Conservation (phyloP, 2,113 vertebrate genomes). For the Python bivittatus region DNA sequence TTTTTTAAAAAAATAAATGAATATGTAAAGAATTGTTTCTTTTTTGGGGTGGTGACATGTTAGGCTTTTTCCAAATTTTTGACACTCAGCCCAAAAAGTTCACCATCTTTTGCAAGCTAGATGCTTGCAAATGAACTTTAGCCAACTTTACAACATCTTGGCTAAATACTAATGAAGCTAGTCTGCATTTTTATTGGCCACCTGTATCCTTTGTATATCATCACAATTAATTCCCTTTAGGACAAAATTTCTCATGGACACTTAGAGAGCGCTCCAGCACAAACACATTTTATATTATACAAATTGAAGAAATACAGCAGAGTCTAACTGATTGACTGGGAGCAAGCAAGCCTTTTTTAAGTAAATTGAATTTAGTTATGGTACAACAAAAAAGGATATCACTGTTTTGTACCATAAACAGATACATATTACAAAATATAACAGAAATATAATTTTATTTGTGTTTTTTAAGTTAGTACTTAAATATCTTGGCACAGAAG, state of each 20-base stretch:
- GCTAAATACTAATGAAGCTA: not conserved
- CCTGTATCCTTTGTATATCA: not conserved
- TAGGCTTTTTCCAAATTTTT: no score
- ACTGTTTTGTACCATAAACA: not conserved
- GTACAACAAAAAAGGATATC: not conserved
- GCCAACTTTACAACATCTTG: not conserved
- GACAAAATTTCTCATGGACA: not conserved
- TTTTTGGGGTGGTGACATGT: no score
- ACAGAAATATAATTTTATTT: not conserved
- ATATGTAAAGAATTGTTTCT: no score
- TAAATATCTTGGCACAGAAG: not conserved
- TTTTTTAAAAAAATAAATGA: no score
- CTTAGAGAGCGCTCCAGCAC: not conserved
- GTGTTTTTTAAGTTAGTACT: not conserved
- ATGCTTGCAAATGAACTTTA: not conserved
- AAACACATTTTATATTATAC: not conserved
- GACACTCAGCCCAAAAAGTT: no score
- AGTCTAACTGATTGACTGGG: not conserved
- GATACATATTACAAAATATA: not conserved
- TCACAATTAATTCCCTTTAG: constrained; percentile 1
- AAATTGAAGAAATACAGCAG: not conserved
- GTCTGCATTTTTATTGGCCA: not conserved
- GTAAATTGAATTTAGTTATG: not conserved
- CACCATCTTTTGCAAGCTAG: no score
- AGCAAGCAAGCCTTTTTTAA: not conserved